phyloP scores from a whole-genome alignment of 1,140 invertebrate genomes.

The Trichoplusia ni region DNA sequence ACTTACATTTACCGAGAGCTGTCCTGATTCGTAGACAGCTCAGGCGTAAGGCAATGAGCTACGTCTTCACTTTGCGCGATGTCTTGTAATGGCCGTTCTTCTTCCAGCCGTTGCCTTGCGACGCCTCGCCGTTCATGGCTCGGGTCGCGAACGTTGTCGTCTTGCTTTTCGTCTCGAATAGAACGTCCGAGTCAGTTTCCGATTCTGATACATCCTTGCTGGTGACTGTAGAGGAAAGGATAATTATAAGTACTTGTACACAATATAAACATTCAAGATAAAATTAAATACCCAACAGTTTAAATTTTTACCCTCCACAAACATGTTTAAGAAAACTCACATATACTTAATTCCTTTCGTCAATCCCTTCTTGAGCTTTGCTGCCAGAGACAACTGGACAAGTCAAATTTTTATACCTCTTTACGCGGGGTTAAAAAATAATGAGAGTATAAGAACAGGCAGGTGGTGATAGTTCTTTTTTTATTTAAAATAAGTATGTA shows the following conservation, averaged over 20 bases:
- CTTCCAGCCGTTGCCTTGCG: slow-evolving; percentile 68
- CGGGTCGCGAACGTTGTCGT: slow-evolving; percentile 77
- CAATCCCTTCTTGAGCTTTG: too few relatives aligned
- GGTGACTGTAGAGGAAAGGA: slow-evolving; percentile 64
- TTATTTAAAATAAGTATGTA: too few relatives aligned
- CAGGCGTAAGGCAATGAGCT: slow-evolving; percentile 40
- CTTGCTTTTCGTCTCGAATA: slow-evolving; percentile 85
- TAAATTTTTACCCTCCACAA: too few relatives aligned
- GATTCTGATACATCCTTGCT: slow-evolving; percentile 86
- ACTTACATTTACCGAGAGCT: slow-evolving; percentile 21
- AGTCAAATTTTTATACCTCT: too few relatives aligned
- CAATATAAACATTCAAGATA: too few relatives aligned
- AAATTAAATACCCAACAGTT: too few relatives aligned
- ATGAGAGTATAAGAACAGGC: too few relatives aligned
- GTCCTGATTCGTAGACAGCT: slow-evolving; percentile 15
- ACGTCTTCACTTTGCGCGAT: slow-evolving; percentile 76
- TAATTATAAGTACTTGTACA: not conserved
- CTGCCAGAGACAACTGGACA: too few relatives aligned
- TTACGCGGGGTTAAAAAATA: too few relatives aligned
- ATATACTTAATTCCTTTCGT: too few relatives aligned
- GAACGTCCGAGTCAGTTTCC: slow-evolving; percentile 88
- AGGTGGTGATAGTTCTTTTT: too few relatives aligned
- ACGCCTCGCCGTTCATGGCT: slow-evolving; percentile 78
- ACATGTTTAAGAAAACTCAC: too few relatives aligned
- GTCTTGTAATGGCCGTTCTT: slow-evolving; percentile 82